phyloP scores from a whole-genome alignment of 92 coral and sea anemone genomes.

The Palythoa caribaeorum region DNA sequence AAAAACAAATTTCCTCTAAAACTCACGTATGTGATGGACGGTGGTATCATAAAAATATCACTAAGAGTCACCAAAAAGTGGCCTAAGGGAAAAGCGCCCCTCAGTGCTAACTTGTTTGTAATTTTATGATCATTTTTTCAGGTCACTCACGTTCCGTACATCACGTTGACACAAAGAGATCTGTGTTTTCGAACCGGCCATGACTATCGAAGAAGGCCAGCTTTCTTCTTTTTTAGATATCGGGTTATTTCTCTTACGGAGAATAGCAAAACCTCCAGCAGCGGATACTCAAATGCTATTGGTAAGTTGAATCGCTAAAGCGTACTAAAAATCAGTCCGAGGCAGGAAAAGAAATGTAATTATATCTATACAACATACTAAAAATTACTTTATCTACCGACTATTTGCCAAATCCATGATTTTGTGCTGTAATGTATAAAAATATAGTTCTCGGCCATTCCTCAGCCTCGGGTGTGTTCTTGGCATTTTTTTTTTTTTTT shows the following conservation, averaged over 20 bases:
- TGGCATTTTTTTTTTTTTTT: no score
- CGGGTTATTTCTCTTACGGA: slow-evolving; percentile 39
- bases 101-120: neutral
- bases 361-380: no score
- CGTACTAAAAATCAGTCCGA: no score
- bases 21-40: neutral
- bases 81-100: neutral
- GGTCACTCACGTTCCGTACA: slow-evolving; percentile 11
- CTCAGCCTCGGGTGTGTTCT: no score
- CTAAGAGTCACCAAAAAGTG: no score
- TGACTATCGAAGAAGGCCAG: neutral
- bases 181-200: neutral
- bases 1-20: no score
- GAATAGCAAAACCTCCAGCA: slow-evolving; percentile 29
- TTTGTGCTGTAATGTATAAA: no score
- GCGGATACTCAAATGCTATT: neutral
- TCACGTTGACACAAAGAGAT: neutral
- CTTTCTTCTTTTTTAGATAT: slow-evolving; percentile 1
- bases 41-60: neutral
- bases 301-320: neutral
- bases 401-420: no score
- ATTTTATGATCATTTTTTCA: neutral
- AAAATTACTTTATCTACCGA: no score
- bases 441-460: no score
- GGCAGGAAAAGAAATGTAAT: no score